phyloP scores from a whole-genome alignment of 2,113 vertebrate species.

The Elgaria multicarinata region DNA sequence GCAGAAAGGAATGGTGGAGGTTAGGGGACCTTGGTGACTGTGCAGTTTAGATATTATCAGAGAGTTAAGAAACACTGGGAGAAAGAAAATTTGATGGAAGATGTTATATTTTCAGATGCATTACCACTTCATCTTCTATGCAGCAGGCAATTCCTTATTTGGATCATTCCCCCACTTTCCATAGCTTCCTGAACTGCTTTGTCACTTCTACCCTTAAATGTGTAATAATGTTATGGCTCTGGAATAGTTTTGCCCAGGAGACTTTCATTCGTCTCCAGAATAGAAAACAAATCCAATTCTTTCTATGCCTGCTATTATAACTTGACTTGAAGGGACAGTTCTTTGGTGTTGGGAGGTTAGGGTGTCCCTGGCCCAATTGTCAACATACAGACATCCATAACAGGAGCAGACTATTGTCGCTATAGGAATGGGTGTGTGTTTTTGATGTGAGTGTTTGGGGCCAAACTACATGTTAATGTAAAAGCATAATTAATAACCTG shows the following conservation, averaged over 20 bases:
- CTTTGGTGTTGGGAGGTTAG: neutral
- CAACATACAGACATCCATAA: neutral
- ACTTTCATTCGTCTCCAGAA: neutral
- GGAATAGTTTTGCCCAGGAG: neutral
- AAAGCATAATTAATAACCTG: neutral
- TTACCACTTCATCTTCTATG: neutral
- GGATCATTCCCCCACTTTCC: neutral
- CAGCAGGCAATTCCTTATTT: neutral
- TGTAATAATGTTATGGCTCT: neutral
- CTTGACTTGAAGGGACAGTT: neutral
- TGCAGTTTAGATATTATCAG: neutral
- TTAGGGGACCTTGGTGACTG: neutral
- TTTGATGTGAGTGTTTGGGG: neutral
- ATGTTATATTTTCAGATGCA: neutral
- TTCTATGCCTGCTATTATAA: neutral
- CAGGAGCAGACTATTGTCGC: neutral
- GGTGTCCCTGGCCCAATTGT: neutral
- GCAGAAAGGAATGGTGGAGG: neutral
- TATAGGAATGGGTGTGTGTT: neutral
- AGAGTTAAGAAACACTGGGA: neutral
- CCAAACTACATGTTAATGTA: neutral
- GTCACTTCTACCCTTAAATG: neutral
- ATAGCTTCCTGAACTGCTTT: neutral
- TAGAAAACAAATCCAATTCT: neutral
- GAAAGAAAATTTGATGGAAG: neutral